Percentiles rank a stretch among this genome's conserved stretches.
phyloP scores from a whole-genome alignment of 53 echinoderm and acorn worm species.

The Antedon mediterranea region DNA sequence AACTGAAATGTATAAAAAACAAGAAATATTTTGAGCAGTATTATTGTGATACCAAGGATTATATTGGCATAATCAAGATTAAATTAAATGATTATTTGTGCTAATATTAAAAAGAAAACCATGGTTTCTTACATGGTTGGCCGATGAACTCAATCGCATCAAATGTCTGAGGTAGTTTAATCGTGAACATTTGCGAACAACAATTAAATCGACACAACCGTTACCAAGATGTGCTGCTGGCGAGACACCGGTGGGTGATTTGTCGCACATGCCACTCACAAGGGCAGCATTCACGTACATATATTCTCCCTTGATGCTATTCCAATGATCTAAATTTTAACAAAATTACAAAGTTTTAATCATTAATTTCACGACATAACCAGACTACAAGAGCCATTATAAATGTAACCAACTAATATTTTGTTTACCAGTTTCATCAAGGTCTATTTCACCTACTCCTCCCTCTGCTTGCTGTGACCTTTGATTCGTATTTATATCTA shows the following conservation, averaged over 20 bases:
- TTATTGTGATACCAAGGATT: no score
- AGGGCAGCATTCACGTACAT: conserved; percentile 73
- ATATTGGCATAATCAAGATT: no score
- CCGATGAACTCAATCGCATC: conserved; percentile 45
- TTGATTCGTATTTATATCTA: not conserved
- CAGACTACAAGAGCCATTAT: no score
- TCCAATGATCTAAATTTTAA: conserved; percentile 55
- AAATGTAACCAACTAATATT: no score
- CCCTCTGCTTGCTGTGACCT: not conserved
- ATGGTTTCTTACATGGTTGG: conserved; percentile 55
- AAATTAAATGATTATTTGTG: no score
- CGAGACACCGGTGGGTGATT: conserved; percentile 64
- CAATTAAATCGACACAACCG: conserved; percentile 79
- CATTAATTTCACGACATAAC: no score
- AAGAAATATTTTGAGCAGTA: no score
- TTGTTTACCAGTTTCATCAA: not conserved
- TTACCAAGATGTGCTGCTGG: conserved; percentile 86
- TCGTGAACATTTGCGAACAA: conserved; percentile 73
- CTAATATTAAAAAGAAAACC: not conserved
- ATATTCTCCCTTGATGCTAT: conserved; percentile 43
- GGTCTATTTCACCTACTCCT: not conserved
- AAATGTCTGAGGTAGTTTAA: conserved; percentile 73
- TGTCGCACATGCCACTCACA: conserved; percentile 46
- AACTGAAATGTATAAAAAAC: conserved; percentile 21
- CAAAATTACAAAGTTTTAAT: no score